Evolutionary conservation across 2,888 invertebrate genomes (phyloP).

Genomic region (Xestobium rufovillosum): DNA sequence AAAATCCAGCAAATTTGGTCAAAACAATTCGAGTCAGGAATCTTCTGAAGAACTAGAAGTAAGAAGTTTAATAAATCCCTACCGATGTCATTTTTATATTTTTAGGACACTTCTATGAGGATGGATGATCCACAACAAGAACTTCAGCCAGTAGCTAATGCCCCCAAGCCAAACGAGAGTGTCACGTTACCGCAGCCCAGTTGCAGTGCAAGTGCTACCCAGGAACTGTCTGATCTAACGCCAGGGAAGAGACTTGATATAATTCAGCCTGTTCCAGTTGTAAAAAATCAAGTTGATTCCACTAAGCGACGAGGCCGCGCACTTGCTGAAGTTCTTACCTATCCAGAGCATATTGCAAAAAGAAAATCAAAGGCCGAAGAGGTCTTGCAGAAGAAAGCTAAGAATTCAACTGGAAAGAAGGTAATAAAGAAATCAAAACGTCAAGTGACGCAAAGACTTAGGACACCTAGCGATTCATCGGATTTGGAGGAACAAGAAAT

Average conservation of each 20-base stretch:
- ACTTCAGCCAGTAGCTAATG: background rate
- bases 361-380: background rate
- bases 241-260: slow-evolving; percentile 3
- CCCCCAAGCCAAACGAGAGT: background rate
- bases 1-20: slow-evolving; percentile 4
- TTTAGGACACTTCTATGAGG: slow-evolving; percentile 3
- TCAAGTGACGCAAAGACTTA: slow-evolving; percentile 1
- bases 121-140: slow-evolving; percentile 2
- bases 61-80: slow-evolving; percentile 1
- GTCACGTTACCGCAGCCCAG: slow-evolving; percentile 4
- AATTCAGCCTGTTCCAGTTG: background rate
- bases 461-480: slow-evolving; percentile 2
- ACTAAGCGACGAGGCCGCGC: slow-evolving; percentile 3
- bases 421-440: slow-evolving; percentile 2
- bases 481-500: slow-evolving; percentile 4
- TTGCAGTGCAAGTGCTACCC: slow-evolving; percentile 3
- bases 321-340: slow-evolving; percentile 1
- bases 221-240: background rate
- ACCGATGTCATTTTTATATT: slow-evolving; percentile 2
- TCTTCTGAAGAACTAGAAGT: background rate
- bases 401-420: slow-evolving; percentile 3
- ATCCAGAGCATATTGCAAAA: slow-evolving; percentile 1
- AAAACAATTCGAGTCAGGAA: background rate
- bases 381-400: slow-evolving; percentile 4
- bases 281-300: slow-evolving; percentile 3